Evolutionary conservation across 2,888 invertebrate genomes (phyloP).

Genomic region (Spodoptera exigua): DNA sequence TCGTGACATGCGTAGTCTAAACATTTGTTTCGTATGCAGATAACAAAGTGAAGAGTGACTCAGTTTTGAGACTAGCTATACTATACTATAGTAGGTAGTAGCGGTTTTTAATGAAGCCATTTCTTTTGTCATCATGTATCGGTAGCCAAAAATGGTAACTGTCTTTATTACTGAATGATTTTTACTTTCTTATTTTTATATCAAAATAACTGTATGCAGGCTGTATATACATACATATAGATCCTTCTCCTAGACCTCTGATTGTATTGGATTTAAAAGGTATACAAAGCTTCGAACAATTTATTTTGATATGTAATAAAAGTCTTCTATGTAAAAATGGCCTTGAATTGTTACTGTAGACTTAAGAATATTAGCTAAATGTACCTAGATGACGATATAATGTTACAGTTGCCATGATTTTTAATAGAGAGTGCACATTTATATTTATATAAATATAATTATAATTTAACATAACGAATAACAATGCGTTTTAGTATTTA

Average conservation of each 20-base stretch:
- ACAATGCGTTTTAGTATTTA: conserved; percentile 87
- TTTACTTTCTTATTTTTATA: too few relatives aligned
- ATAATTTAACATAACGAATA: conserved; percentile 69
- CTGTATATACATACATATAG: too few relatives aligned
- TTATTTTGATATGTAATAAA: conserved; percentile 52
- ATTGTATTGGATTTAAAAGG: conserved; percentile 14
- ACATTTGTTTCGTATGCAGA: too few relatives aligned
- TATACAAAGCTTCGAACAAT: conserved; percentile 30
- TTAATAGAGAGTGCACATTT: conserved; percentile 67
- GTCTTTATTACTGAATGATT: too few relatives aligned
- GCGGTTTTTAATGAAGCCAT: too few relatives aligned
- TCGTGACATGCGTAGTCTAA: too few relatives aligned
- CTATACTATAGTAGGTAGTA: too few relatives aligned
- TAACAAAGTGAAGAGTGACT: too few relatives aligned
- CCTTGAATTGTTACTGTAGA: conserved; percentile 76
- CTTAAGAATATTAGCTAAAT: conserved; percentile 61
- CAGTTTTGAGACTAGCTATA: too few relatives aligned
- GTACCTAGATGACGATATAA: conserved; percentile 64
- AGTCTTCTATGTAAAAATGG: conserved; percentile 74
- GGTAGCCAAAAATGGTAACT: too few relatives aligned
- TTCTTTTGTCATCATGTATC: too few relatives aligned
- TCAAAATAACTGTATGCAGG: too few relatives aligned
- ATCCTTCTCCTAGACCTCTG: not conserved
- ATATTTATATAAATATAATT: conserved; percentile 21
- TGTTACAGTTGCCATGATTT: conserved; percentile 80